phyloP scores from a whole-genome alignment of 2,888 invertebrate genomes.

The Synanthedon andrenaeformis region DNA sequence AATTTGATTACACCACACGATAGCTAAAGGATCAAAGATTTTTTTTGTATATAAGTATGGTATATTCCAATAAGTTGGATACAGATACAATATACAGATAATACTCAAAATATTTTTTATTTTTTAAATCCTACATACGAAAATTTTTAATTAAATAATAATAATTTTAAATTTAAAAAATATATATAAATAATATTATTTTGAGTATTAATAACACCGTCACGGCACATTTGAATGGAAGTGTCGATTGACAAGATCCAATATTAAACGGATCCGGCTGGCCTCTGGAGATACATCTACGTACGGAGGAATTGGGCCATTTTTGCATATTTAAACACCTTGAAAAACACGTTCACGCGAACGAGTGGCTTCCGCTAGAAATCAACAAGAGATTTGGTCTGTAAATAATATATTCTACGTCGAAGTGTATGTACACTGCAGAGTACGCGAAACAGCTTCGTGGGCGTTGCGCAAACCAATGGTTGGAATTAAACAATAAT shows the following conservation, averaged over 20 bases:
- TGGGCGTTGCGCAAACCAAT: not conserved
- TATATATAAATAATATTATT: no score
- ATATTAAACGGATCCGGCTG: not conserved
- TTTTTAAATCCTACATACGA: no score
- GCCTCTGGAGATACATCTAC: constrained; percentile 4
- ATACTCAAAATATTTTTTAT: no score
- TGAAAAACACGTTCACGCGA: constrained; percentile 17
- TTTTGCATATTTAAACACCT: constrained; percentile 29
- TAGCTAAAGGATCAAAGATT: no score
- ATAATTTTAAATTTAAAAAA: no score
- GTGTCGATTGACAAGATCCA: not conserved
- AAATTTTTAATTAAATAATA: no score
- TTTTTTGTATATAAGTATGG: no score
- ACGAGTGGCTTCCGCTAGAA: constrained; percentile 6
- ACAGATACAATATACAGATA: no score
- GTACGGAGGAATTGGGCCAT: constrained; percentile 17
- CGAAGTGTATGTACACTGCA: constrained; percentile 2
- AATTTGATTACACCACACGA: no score
- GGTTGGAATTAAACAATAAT: not conserved
- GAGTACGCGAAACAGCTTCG: not conserved
- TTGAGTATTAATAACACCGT: no score
- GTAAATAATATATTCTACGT: constrained; percentile 8
- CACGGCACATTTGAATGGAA: no score
- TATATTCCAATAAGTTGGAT: no score
- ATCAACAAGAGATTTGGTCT: constrained; percentile 8